A percentile compares a stretch with the other conserved stretches of the same genome.
phyloP scores from a whole-genome alignment of 2,797 vertebrate species.

The Pyrrhura leucotis region DNA sequence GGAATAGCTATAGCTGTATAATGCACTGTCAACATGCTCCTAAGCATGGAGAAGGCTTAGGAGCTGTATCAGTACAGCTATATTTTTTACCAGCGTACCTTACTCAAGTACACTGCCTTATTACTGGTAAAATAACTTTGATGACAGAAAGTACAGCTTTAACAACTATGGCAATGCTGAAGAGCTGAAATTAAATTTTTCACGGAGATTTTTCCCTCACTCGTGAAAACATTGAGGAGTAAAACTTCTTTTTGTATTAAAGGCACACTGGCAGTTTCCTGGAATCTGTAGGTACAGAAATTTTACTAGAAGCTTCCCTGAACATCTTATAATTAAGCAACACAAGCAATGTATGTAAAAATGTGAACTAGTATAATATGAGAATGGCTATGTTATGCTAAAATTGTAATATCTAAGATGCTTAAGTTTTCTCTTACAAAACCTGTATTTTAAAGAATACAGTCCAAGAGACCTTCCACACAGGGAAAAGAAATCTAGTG shows the following conservation, averaged over 20 bases:
- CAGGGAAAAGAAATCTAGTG: neutral
- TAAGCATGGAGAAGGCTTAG: neutral
- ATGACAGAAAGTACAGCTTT: neutral
- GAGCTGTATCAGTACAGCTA: neutral
- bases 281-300: neutral
- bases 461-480: neutral
- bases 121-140: neutral
- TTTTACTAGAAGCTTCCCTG: neutral
- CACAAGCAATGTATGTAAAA: neutral
- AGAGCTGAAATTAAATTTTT: neutral
- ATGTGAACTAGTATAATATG: neutral
- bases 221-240: neutral
- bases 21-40: neutral
- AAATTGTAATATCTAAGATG: neutral
- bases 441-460: neutral
- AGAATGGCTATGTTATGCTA: neutral
- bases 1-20: neutral
- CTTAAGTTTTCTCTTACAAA: neutral
- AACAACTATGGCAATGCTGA: neutral
- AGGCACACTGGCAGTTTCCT: neutral
- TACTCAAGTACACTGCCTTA: neutral
- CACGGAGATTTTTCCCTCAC: neutral
- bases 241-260: neutral
- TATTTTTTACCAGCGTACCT: neutral
- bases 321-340: neutral